Percentiles rank a stretch among this genome's conserved stretches.
Conservation (phyloP, 2,797 vertebrate species). For the Pelochelys cantorii region DNA sequence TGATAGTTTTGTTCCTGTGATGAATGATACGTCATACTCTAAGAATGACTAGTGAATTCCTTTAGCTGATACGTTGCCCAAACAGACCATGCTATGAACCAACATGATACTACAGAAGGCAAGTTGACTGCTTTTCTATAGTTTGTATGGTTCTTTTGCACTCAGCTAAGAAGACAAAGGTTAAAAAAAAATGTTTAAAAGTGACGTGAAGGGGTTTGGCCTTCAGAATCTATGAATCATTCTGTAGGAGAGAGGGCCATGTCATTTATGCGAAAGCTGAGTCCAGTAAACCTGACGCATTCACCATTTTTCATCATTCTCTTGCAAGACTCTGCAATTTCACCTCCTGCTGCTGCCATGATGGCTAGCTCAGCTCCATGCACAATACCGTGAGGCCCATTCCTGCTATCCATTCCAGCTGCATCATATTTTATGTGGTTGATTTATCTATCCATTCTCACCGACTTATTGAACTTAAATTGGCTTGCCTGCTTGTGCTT, state of each 20-base stretch:
- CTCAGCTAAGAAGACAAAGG: not conserved
- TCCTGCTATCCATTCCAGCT: not conserved
- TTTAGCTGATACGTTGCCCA: conserved; percentile 10
- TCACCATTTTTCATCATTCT: not conserved
- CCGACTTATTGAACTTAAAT: conserved; percentile 33
- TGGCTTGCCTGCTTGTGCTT: not conserved
- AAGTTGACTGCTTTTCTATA: not conserved
- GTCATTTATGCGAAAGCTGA: not conserved
- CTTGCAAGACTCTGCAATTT: not conserved
- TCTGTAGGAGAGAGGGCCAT: rapidly evolving
- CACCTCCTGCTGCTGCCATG: not conserved
- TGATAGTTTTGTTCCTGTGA: conserved; percentile 33
- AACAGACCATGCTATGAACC: not conserved
- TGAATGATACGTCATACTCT: conserved; percentile 1
- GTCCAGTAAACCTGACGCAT: not conserved
- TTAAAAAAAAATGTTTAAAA: not conserved
- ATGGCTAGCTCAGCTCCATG: not conserved
- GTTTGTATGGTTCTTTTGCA: not conserved
- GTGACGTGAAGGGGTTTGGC: not conserved
- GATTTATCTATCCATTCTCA: conserved; percentile 56
- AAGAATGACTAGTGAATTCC: conserved; percentile 42
- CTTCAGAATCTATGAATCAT: not conserved
- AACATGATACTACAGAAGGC: not conserved
- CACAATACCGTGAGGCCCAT: not conserved
- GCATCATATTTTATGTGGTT: not conserved